These are phyloP conservation scores for Drosophila percnosoma DNA, from an alignment of 2,888 invertebrate genomes.

Conservation along the genomic window DNA sequence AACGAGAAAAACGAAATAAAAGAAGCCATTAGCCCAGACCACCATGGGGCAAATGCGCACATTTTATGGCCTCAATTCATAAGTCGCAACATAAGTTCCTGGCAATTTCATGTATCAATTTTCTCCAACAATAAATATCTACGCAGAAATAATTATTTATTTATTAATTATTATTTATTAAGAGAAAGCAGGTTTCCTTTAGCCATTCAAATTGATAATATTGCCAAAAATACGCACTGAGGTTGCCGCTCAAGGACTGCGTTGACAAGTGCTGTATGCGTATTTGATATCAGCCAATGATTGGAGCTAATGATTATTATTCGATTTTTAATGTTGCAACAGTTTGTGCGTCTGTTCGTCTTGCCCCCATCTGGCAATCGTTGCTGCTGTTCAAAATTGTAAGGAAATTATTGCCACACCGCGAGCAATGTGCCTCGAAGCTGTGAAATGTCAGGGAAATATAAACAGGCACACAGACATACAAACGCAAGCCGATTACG, in stretches of 20 bases:
- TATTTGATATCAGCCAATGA: slow-evolving; percentile 14
- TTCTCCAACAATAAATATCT: not conserved
- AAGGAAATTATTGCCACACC: slow-evolving; percentile 9
- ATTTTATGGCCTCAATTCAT: slow-evolving; percentile 17
- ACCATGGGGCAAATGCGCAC: slow-evolving; percentile 23
- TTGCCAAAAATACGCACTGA: slow-evolving; percentile 4
- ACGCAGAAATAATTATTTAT: not conserved
- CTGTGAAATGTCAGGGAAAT: slow-evolving; percentile 41
- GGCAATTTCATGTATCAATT: not conserved
- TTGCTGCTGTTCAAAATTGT: slow-evolving; percentile 9
- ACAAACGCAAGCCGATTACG: slow-evolving; percentile 26
- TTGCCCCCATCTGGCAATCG: not conserved
- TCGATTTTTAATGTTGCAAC: slow-evolving; percentile 63
- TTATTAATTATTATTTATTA: not conserved
- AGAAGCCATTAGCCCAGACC: slow-evolving; percentile 19
- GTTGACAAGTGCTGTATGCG: slow-evolving; percentile 3
- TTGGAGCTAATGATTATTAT: slow-evolving; percentile 70
- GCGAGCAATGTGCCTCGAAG: slow-evolving; percentile 30
- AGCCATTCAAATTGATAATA: not conserved
- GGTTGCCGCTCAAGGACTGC: slow-evolving; percentile 1
- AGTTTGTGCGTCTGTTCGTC: slow-evolving; percentile 15
- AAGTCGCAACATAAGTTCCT: not conserved
- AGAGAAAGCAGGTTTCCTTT: not conserved
- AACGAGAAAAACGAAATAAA: not conserved
- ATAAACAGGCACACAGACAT: slow-evolving; percentile 15